These are phyloP conservation scores for Dryocosmus kuriphilus DNA, from an alignment of 2,888 invertebrate species.

Conservation along the genomic window DNA sequence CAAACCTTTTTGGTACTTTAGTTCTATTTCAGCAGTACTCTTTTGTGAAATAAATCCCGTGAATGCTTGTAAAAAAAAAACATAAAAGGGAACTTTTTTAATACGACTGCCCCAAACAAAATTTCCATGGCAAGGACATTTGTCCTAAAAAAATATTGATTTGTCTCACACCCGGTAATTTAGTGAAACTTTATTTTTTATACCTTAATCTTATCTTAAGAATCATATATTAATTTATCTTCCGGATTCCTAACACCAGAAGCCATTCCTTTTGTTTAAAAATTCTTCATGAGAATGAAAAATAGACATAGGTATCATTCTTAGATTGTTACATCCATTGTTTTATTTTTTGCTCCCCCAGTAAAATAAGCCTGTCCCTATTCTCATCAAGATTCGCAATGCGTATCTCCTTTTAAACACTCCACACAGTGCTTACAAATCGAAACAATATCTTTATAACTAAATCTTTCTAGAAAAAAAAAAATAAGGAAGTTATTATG, in stretches of 20 bases:
- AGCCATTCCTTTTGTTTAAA: neutral
- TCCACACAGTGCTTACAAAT: neutral
- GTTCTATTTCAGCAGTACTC: too few relatives aligned
- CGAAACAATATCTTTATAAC: neutral
- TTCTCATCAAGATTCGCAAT: conserved; percentile 5
- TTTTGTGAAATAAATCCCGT: too few relatives aligned
- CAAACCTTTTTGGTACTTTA: too few relatives aligned
- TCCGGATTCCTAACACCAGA: neutral
- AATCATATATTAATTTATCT: neutral
- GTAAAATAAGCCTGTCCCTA: neutral
- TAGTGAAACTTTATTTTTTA: too few relatives aligned
- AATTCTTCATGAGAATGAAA: neutral
- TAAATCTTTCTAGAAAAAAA: neutral
- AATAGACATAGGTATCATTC: neutral
- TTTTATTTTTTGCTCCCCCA: neutral
- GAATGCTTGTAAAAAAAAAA: too few relatives aligned
- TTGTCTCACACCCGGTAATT: too few relatives aligned
- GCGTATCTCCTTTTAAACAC: neutral
- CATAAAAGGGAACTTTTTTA: too few relatives aligned
- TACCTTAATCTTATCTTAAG: neutral
- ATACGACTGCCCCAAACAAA: too few relatives aligned
- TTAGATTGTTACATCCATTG: neutral
- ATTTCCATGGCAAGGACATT: too few relatives aligned
- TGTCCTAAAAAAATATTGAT: too few relatives aligned
- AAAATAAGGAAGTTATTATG: neutral